Conservation (phyloP, 2,888 invertebrate genomes). For the Trichopoda pennipes region DNA sequence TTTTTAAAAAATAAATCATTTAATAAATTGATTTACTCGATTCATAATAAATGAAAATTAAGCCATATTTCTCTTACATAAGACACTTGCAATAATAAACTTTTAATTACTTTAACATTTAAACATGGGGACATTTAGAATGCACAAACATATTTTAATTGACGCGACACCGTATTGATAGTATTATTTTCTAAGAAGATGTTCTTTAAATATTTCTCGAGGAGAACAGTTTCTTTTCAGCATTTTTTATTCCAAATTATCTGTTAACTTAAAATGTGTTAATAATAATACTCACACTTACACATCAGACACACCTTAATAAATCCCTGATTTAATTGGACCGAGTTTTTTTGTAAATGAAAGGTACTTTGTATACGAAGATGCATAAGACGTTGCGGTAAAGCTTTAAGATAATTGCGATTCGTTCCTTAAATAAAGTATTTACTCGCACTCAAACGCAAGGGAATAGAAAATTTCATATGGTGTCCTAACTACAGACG, state of each 20-base stretch:
- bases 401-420: conserved; percentile 43
- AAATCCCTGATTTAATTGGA: conserved; percentile 50
- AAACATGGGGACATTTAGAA: too few relatives aligned
- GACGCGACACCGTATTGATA: too few relatives aligned
- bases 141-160: too few relatives aligned
- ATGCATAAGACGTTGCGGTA: conserved; percentile 8
- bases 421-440: conserved; percentile 40
- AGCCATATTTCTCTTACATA: too few relatives aligned
- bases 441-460: conserved; percentile 26
- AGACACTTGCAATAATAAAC: too few relatives aligned
- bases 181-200: too few relatives aligned
- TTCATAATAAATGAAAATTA: too few relatives aligned
- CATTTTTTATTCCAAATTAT: conserved; percentile 25
- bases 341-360: neutral
- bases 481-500: conserved; percentile 60
- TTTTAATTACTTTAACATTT: too few relatives aligned
- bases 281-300: neutral
- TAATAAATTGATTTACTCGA: too few relatives aligned
- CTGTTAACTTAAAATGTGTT: conserved; percentile 9
- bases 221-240: neutral
- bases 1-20: too few relatives aligned
- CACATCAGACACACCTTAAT: conserved; percentile 46
- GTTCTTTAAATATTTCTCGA: too few relatives aligned
- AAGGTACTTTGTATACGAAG: conserved; percentile 1
- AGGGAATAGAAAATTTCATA: conserved; percentile 52